phyloP scores from a whole-genome alignment of 2,113 vertebrate species.

The Steatornis caripensis region DNA sequence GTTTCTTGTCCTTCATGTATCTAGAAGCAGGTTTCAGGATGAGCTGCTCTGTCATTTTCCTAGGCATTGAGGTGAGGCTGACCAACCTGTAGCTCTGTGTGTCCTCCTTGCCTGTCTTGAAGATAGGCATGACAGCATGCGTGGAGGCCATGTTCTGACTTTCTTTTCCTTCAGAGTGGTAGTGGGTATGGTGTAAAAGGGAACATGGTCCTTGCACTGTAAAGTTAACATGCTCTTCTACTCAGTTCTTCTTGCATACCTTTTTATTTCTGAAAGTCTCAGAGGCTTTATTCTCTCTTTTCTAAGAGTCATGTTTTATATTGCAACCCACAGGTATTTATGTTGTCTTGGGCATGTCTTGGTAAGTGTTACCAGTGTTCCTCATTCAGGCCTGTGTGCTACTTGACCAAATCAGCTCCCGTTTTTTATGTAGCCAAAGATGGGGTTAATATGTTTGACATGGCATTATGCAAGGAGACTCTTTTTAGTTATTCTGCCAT shows the following conservation, averaged over 20 bases:
- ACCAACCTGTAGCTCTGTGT: not conserved
- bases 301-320: not conserved
- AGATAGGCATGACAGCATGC: not conserved
- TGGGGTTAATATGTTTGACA: not conserved
- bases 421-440: not conserved
- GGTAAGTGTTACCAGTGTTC: not conserved
- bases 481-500: not conserved
- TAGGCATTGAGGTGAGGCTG: not conserved
- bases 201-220: not conserved
- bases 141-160: not conserved
- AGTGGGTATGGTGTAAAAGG: not conserved
- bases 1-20: not conserved
- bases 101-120: not conserved
- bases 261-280: not conserved
- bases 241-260: not conserved
- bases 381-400: not conserved
- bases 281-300: not conserved
- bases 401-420: not conserved
- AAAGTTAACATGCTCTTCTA: not conserved
- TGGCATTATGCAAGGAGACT: not conserved
- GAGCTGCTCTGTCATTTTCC: not conserved
- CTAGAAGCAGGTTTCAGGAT: not conserved
- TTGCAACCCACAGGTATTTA: not conserved
- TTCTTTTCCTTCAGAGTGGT: not conserved
- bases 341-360: not conserved